Conservation (phyloP, 1,140 invertebrate species). For the Phortica variegata region DNA sequence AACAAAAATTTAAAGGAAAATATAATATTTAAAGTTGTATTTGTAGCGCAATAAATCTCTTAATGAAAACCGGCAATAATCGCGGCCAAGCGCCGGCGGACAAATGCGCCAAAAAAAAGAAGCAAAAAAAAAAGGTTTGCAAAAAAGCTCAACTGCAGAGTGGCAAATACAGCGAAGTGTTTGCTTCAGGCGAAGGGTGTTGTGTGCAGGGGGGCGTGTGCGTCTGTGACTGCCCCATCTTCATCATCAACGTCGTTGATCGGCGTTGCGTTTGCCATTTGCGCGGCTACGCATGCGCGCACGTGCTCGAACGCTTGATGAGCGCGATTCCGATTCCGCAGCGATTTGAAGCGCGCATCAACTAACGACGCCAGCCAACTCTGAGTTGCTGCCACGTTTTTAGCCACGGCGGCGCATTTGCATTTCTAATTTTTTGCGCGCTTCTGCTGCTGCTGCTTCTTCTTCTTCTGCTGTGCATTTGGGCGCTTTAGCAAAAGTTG, state of each 20-base stretch:
- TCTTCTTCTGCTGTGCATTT: too few relatives aligned
- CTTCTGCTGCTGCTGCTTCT: too few relatives aligned
- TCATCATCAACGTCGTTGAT: too few relatives aligned
- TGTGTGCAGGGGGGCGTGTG: too few relatives aligned
- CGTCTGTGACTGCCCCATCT: too few relatives aligned
- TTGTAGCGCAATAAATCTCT: slow-evolving; percentile 43
- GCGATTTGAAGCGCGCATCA: slow-evolving; percentile 36
- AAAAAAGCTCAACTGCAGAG: slow-evolving; percentile 54
- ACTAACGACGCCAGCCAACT: neutral
- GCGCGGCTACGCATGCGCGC: slow-evolving; percentile 50
- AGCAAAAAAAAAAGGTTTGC: slow-evolving; percentile 40
- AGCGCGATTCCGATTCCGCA: slow-evolving; percentile 37
- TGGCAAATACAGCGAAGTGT: too few relatives aligned
- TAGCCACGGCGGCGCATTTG: slow-evolving; percentile 30
- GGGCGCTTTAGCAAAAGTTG: too few relatives aligned
- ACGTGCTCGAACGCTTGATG: slow-evolving; percentile 48
- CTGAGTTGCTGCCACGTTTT: neutral
- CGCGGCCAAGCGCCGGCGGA: slow-evolving; percentile 39
- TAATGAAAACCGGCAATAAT: slow-evolving; percentile 56
- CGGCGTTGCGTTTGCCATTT: too few relatives aligned
- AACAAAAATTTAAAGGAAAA: neutral
- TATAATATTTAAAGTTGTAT: slow-evolving; percentile 8
- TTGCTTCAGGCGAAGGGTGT: too few relatives aligned
- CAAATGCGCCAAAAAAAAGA: slow-evolving; percentile 15
- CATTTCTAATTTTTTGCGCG: slow-evolving; percentile 50